Base-by-base conservation (phyloP, 2,888 invertebrate species). In the Drosophila mimica region DNA sequence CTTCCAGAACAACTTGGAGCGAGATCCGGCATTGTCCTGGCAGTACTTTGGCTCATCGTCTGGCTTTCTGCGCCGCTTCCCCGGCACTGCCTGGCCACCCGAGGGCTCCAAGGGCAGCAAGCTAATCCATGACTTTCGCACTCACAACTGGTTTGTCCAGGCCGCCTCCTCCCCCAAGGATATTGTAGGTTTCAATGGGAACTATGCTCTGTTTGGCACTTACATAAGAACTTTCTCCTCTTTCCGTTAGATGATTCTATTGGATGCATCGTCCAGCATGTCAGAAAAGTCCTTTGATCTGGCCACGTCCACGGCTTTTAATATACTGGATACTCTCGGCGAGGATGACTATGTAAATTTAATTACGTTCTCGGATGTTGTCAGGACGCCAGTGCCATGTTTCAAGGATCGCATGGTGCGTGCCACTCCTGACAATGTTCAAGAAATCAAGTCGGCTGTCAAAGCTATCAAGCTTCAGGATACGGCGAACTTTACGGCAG, bases 81-180 rank as follows among this genome's bases (percentile, higher is more conserved):
- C 99, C 92, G 99, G 99, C 96, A 97, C 97, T 91, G 96, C 97
- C 28, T 97, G 97, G 97, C 97, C 97, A 25, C 96, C 97, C 31
- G 96, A 96, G 93, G 96, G 96, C 82, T 95, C 96, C 59, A 95
- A 96, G 81, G 97, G 96, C 91, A 97, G 95, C 81, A 95, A 96
- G 66, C 95, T 96, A 79, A 96, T 99, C 90, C 98, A 98, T 94
- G 99, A 99, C 94, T 99, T 98, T 92, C 95, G 99, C 40, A 96
- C 97, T 15, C 96, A 98, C 52, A 96, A 97, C 88, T 99, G 99
- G 99, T 99, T 99, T 93, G 97, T 99, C 15, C 97, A 98, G 85
- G 99, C 99, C 0, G 99, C 99, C 17, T 98, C 98, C 8, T 98
- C 98, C 71, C 98, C 99, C 0, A 99, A 99, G 93, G 99, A 99